Conservation (phyloP, 64 coral and sea anemone species). For the Montipora sp. region DNA sequence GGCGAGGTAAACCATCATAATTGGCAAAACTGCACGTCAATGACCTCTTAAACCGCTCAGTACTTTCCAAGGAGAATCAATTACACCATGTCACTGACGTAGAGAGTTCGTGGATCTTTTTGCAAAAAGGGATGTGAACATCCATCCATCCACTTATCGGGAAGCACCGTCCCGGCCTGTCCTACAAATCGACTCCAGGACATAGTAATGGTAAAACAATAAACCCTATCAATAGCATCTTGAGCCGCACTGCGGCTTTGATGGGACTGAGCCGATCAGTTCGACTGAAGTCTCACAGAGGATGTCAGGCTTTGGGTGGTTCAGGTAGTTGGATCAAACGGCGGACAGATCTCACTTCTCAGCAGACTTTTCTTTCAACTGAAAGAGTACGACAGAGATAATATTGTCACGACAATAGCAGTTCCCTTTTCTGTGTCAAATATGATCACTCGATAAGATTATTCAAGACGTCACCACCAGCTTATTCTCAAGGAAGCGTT, state of each 20-base stretch:
- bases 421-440: conserved; percentile 45
- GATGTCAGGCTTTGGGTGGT: background rate
- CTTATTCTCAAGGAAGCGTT: background rate
- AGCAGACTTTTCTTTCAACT: background rate
- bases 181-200: background rate
- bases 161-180: background rate
- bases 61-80: background rate
- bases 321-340: background rate
- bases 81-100: background rate
- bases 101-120: background rate
- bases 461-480: conserved; percentile 45
- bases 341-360: background rate
- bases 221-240: background rate
- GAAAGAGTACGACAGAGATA: conserved; percentile 19
- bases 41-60: background rate
- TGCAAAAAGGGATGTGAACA: background rate
- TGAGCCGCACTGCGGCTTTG: background rate
- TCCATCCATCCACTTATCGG: background rate
- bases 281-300: background rate
- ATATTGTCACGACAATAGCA: conserved; percentile 20
- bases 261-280: background rate
- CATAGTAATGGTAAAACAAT: conserved; percentile 22
- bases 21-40: background rate
- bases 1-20: conserved; percentile 60
- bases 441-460: background rate